These are phyloP conservation scores for Lepus oiostolus DNA, from an alignment of 2,797 vertebrate genomes.

Conservation along the genomic window DNA sequence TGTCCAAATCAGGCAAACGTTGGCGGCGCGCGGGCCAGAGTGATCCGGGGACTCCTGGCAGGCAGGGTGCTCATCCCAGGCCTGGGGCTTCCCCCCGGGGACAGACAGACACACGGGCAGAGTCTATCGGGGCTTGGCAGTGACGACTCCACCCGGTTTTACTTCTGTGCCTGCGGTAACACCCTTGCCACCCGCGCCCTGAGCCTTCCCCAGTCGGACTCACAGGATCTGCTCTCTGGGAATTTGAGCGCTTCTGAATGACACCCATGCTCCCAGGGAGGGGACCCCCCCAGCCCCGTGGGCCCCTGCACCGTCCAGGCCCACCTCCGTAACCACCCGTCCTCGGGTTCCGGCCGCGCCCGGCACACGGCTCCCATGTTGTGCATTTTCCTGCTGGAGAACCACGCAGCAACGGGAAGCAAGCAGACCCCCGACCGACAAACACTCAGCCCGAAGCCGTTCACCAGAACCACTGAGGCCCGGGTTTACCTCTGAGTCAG, in stretches of 20 bases:
- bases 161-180: slow-evolving; percentile 50
- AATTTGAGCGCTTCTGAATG: slow-evolving; percentile 79
- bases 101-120: background rate
- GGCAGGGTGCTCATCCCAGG: background rate
- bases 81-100: background rate
- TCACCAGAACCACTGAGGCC: background rate
- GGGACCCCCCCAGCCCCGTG: slow-evolving; percentile 1
- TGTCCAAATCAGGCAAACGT: background rate
- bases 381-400: slow-evolving; percentile 89
- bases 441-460: background rate
- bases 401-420: slow-evolving; percentile 71
- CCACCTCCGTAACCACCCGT: slow-evolving; percentile 90
- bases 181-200: background rate
- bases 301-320: slow-evolving; percentile 89
- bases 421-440: background rate
- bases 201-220: slow-evolving; percentile 68
- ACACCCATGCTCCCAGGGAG: slow-evolving; percentile 90
- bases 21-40: no score
- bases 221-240: slow-evolving; percentile 76
- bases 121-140: background rate
- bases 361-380: slow-evolving; percentile 84
- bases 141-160: rapidly evolving
- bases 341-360: slow-evolving; percentile 88
- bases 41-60: rapidly evolving
- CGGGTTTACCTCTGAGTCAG: background rate